Evolutionary conservation across 2,797 vertebrate genomes (phyloP), one percentile per base, ranked within the genome.

Genomic region (Atherinosoma microstoma): DNA sequence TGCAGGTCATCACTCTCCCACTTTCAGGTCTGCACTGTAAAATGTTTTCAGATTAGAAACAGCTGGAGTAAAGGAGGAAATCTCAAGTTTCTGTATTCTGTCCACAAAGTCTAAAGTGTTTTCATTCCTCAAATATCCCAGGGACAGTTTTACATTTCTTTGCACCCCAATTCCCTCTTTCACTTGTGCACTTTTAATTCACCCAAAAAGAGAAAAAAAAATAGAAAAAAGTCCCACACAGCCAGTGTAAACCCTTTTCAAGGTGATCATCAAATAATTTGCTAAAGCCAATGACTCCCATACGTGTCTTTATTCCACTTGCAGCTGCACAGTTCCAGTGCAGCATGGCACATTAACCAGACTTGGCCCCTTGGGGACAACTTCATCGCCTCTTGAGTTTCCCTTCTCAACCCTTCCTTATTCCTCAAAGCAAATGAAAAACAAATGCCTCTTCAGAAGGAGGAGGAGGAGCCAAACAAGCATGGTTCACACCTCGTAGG

Each of bases 321-420:
- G 91, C 91, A 87, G 89, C 54, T 38, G 54, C 88, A 83, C 88
- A 92, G 92, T 93, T 89, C 78, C 91, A 93, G 88, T 82, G 59
- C 87, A 93, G 91, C 92, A 95, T 75, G 92, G 92, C 94, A 95
- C 93, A 95, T 96, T 97, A 94, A 93, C 73, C 93, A 93, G 89
- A 90, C 93, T 93, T 93, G 77, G 91, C 80, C 92, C 24, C 93
- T 78, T 0, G 73, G 90, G 87, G 92, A 93, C 87, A 92, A 94
- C 84, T 94, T 94, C 86, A 77, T 86, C 90, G 84, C 88, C 84
- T 88, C 87, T 89, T 68, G 77, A 90, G 83, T 91, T 89, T 88
- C 68, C 73, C 65, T 86, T 78, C 80, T 78, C 76, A 75, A 80
- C 69, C 66, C 69, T 83, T 73, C 56, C 56, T 53, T 27, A 42